phyloP scores from a whole-genome alignment of 2,113 vertebrate species.

The Ahaetulla prasina region DNA sequence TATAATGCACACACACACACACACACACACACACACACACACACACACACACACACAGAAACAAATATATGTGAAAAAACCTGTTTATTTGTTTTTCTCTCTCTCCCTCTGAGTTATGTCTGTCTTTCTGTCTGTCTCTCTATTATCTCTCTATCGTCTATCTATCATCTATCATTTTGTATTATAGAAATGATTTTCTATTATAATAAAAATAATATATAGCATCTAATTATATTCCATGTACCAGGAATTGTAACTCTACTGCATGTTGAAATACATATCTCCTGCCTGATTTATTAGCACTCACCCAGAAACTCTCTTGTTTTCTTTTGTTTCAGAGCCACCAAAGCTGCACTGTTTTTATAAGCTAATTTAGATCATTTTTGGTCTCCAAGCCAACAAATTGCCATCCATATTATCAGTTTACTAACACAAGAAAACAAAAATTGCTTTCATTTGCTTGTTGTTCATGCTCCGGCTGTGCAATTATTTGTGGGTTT shows the following conservation, averaged over 20 bases:
- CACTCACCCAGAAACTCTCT: neutral
- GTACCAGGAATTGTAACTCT: neutral
- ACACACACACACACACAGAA: too few relatives aligned
- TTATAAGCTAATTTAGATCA: constrained; percentile 21
- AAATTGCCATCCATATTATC: constrained; percentile 15
- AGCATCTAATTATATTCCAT: neutral
- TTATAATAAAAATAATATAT: neutral
- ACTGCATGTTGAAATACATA: neutral
- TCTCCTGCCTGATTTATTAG: neutral
- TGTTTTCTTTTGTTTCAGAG: neutral
- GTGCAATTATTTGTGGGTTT: constrained; percentile 8
- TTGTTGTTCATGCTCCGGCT: neutral
- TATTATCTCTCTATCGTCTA: neutral
- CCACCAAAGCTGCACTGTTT: neutral
- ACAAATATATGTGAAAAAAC: too few relatives aligned
- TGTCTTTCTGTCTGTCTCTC: neutral
- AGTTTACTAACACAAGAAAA: constrained; percentile 19
- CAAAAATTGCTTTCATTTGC: constrained; percentile 21
- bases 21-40: too few relatives aligned
- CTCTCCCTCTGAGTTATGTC: neutral
- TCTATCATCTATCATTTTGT: neutral
- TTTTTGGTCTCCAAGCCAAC: constrained; percentile 19
- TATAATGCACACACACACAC: too few relatives aligned
- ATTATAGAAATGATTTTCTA: neutral
- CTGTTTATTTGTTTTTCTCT: neutral